Conservation (phyloP, 2,113 vertebrate genomes). For the Tretioscincus oriximinensis region DNA sequence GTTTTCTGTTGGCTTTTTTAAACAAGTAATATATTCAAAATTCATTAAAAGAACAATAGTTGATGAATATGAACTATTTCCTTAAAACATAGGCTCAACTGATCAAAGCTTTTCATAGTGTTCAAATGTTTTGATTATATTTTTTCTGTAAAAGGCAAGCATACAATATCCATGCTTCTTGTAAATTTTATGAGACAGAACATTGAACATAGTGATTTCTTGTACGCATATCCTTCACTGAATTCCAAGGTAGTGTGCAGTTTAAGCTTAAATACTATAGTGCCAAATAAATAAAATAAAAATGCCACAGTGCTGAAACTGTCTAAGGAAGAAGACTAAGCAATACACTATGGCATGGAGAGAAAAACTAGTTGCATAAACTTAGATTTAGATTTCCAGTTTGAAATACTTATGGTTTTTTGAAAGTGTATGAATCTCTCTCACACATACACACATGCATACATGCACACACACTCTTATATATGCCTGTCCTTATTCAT, state of each 20-base stretch:
- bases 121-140: conserved; percentile 19
- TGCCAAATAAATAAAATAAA: no score
- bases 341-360: background rate
- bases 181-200: background rate
- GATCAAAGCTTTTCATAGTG: background rate
- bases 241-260: background rate
- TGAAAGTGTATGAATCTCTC: no score
- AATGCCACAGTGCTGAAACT: background rate
- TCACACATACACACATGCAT: no score
- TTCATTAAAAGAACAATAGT: fast-evolving
- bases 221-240: background rate
- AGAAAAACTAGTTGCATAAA: background rate
- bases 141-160: background rate
- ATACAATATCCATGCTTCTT: conserved; percentile 12
- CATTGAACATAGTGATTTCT: background rate
- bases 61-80: background rate
- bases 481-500: no score
- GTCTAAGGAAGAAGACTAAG: background rate
- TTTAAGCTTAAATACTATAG: background rate
- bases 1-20: fast-evolving
- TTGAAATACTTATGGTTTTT: no score
- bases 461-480: no score
- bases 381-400: no score
- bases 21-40: background rate
- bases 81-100: conserved; percentile 5